A percentile compares a stretch with the other conserved stretches of the same genome.
phyloP scores from a whole-genome alignment of 2,888 invertebrate genomes.

The Noctua janthe region DNA sequence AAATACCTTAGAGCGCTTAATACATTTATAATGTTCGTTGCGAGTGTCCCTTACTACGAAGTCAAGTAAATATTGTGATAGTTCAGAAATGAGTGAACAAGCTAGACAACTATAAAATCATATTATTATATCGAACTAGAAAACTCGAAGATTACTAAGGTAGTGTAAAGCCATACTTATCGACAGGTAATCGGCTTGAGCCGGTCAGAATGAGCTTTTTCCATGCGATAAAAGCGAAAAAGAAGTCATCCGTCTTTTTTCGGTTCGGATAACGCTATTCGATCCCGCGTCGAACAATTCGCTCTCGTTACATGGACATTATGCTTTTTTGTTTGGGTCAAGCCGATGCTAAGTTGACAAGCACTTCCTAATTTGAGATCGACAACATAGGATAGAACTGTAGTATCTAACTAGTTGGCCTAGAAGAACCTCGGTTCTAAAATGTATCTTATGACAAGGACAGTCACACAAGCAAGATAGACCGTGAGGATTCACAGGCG shows the following conservation, averaged over 20 bases:
- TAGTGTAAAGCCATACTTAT: not conserved
- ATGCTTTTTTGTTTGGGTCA: not conserved
- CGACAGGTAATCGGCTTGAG: not conserved
- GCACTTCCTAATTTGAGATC: not conserved
- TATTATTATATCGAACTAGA: not conserved
- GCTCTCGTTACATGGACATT: not conserved
- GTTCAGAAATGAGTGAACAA: not conserved
- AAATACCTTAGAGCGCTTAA: constrained; percentile 12
- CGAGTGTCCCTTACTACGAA: constrained; percentile 12
- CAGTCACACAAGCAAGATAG: not conserved
- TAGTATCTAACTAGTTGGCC: not conserved
- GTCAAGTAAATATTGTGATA: not conserved
- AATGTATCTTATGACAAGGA: no score
- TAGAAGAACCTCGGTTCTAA: not conserved
- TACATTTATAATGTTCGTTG: constrained; percentile 10
- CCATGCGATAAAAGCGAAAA: not conserved
- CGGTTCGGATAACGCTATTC: not conserved
- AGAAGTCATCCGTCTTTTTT: not conserved
- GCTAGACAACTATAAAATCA: not conserved
- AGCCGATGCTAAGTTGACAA: not conserved
- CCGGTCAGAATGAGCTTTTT: not conserved
- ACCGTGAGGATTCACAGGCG: not conserved
- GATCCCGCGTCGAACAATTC: not conserved
- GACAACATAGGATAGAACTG: not conserved
- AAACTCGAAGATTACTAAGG: not conserved